Conservation (phyloP, 2,888 invertebrate species). For the Ceratothoa steindachneri region DNA sequence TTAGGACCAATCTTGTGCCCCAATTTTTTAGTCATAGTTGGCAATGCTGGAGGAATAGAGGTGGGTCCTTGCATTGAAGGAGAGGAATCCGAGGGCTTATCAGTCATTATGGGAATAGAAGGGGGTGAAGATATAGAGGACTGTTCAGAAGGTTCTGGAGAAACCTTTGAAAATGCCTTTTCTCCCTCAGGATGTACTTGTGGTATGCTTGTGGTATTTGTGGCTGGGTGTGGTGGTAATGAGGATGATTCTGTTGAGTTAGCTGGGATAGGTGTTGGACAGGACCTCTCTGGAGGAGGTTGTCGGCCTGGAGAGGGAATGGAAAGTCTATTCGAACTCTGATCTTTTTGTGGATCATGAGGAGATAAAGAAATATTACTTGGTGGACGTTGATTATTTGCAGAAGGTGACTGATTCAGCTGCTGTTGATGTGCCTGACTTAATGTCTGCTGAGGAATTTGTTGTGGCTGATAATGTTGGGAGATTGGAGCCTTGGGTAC, state of each 20-base stretch:
- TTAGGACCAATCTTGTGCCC: constrained; percentile 40
- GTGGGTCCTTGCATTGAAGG: not conserved
- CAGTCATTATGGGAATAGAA: not conserved
- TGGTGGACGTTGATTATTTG: not conserved
- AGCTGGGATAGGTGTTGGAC: not conserved
- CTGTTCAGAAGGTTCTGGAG: constrained; percentile 18
- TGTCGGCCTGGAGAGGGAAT: not conserved
- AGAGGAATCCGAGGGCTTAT: not conserved
- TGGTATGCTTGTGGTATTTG: not conserved
- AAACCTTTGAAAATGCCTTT: not conserved
- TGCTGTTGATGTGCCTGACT: constrained; percentile 18
- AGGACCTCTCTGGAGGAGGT: not conserved
- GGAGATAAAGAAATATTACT: not conserved
- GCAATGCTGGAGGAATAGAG: not conserved
- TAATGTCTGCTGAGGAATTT: constrained; percentile 1
- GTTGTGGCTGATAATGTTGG: constrained; percentile 6
- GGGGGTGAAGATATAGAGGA: constrained; percentile 11
- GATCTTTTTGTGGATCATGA: constrained; percentile 3
- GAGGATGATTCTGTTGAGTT: not conserved
- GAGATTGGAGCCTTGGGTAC: not conserved
- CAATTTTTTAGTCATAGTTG: constrained; percentile 25
- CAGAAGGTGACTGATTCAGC: not conserved
- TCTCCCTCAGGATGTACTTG: constrained; percentile 8
- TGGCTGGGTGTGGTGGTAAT: not conserved
- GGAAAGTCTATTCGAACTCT: not conserved